Percentiles rank a stretch among this genome's conserved stretches.
Conservation (phyloP, 2,888 invertebrate genomes). For the Drosophila nr. perissopoda region DNA sequence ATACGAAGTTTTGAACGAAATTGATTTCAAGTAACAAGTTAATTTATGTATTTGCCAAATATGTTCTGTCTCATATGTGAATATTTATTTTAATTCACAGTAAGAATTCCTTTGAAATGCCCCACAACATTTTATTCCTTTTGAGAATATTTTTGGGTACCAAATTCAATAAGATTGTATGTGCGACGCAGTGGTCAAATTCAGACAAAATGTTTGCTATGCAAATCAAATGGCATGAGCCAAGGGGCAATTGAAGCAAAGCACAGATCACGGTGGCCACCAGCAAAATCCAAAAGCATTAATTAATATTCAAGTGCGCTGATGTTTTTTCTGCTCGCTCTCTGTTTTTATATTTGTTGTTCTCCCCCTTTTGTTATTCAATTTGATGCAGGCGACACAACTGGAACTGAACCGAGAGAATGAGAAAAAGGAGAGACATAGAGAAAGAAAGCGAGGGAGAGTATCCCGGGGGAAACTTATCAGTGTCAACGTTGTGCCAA, state of each 20-base stretch:
- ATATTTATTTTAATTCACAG: background rate
- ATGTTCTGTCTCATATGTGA: background rate
- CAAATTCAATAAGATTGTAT: slow-evolving; percentile 48
- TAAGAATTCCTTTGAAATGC: background rate
- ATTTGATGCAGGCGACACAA: slow-evolving; percentile 47
- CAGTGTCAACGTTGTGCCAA: slow-evolving; percentile 81
- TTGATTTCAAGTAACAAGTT: background rate
- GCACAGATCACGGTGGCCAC: slow-evolving; percentile 22
- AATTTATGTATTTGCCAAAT: background rate
- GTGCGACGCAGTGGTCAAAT: slow-evolving; percentile 47
- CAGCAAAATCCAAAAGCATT: slow-evolving; percentile 59
- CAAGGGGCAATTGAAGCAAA: slow-evolving; percentile 51
- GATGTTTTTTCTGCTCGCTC: slow-evolving; percentile 28
- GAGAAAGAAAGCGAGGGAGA: slow-evolving; percentile 11
- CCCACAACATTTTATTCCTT: slow-evolving; percentile 6
- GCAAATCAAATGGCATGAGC: slow-evolving; percentile 71
- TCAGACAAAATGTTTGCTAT: slow-evolving; percentile 57
- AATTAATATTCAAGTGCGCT: slow-evolving; percentile 76
- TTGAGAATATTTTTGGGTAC: slow-evolving; percentile 11
- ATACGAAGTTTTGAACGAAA: background rate
- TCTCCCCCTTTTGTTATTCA: slow-evolving; percentile 57
- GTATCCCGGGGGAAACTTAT: slow-evolving; percentile 73
- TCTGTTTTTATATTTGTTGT: slow-evolving; percentile 2
- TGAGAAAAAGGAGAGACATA: background rate
- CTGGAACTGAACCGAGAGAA: background rate